Conservation (phyloP, 2,113 vertebrate genomes). For the Heloderma charlesbogerti region DNA sequence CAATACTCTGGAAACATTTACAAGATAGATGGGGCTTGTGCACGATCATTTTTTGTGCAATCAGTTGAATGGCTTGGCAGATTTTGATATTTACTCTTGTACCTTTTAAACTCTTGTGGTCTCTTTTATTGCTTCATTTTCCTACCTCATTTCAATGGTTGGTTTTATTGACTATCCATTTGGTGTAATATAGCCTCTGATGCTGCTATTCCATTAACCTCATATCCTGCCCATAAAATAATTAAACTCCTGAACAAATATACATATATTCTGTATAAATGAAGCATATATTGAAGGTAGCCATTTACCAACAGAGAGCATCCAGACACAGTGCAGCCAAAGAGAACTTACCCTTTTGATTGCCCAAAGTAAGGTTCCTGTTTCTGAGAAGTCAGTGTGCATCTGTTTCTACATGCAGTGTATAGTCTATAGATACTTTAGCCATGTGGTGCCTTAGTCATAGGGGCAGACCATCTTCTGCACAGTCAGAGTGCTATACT, state of each 20-base stretch:
- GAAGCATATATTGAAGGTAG: conserved; percentile 11
- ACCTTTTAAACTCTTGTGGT: conserved; percentile 13
- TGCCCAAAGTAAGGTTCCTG: background rate
- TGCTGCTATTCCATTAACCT: background rate
- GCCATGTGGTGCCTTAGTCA: background rate
- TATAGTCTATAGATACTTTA: background rate
- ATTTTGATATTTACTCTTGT: background rate
- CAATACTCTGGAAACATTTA: background rate
- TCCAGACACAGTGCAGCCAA: background rate
- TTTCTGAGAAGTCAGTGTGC: background rate
- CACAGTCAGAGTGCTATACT: background rate
- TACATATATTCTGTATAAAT: background rate
- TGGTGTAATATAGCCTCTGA: conserved; percentile 1
- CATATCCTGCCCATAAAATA: conserved; percentile 7
- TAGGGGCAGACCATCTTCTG: background rate
- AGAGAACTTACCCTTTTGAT: background rate
- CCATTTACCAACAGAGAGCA: background rate
- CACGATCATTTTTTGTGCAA: background rate
- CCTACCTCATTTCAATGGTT: background rate
- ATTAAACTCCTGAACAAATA: background rate
- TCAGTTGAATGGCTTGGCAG: background rate
- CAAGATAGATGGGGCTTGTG: background rate
- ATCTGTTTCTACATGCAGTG: background rate
- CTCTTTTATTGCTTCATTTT: background rate
- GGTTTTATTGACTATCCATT: conserved; percentile 10